Evolutionary conservation across 2,888 invertebrate species (phyloP), one percentile per base, ranked within the genome.

Genomic region (Drosophila colorata): DNA sequence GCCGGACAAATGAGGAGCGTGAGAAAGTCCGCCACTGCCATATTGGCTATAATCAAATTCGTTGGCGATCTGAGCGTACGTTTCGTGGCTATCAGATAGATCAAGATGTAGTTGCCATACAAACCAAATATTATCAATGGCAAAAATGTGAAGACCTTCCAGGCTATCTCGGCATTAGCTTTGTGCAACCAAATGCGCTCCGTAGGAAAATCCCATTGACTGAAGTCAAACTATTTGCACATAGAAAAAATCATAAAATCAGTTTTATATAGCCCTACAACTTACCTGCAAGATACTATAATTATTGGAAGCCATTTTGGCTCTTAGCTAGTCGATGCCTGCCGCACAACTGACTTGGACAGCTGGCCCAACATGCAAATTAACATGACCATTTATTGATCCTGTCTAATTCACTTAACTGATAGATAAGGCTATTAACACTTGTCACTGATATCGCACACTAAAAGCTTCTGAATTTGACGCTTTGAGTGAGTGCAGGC

Each of bases 1-100:
- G 95, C 95, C 0, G 97, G 96, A 56, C 96, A 95, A 9, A 96
- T 92, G 0, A 95, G 69, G 4, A 96, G 90, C 0, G 95, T 95
- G 1, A 95, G 85, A 16, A 96, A 91, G 90, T 97, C 96, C 0
- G 95, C 95, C 0, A 94, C 85, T 0, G 96, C 96, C 94, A 96
- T 94, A 82, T 96, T 97, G 40, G 94, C 95, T 25, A 97, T 94
- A 49, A 97, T 93, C 35, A 95, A 93, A 91, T 96, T 96, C 13
- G 95, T 95, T 0, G 95, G 94, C 0, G 95, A 94, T 89, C 95
- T 94, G 8, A 96, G 91, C 86, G 95, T 93, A 41, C 93, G 94
- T 89, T 95, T 94, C 69, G 93, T 93, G 4, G 93, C 76, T 18
- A 97, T 93, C 8, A 96, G 93, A 71, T 94, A 93, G 11, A 96